These are phyloP conservation scores for Ammodytes marinus DNA, from an alignment of 2,113 vertebrate genomes.

Conservation along the genomic window DNA sequence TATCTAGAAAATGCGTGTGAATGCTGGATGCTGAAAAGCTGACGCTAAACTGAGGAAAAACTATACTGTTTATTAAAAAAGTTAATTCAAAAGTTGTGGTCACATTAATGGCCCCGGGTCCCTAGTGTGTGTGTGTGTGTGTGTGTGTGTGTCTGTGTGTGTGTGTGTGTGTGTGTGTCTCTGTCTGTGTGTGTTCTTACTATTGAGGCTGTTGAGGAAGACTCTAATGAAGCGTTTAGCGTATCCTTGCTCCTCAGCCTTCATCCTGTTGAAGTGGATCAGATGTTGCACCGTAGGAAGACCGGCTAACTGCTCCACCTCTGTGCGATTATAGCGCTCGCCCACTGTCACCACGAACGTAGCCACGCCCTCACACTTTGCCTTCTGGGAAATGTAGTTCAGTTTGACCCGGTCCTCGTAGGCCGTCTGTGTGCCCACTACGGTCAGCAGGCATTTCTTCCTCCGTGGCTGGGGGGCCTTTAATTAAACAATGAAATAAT, in stretches of 20 bases:
- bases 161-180: not conserved
- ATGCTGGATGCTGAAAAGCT: too few species aligned
- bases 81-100: too few species aligned
- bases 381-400: conserved; percentile 76
- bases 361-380: conserved; percentile 88
- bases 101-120: too few species aligned
- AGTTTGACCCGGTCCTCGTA: conserved; percentile 82
- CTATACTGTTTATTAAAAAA: too few species aligned
- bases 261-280: conserved; percentile 77
- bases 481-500: too few species aligned
- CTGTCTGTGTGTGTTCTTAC: conserved; percentile 80
- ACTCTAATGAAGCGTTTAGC: conserved; percentile 83
- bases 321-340: conserved; percentile 45
- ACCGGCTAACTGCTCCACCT: conserved; percentile 86
- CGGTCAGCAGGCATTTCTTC: conserved; percentile 80
- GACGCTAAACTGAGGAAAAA: too few species aligned
- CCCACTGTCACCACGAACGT: conserved; percentile 88
- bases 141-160: too few species aligned
- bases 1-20: too few species aligned
- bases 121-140: too few species aligned
- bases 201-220: conserved; percentile 86
- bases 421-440: conserved; percentile 85
- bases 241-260: conserved; percentile 78
- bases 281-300: conserved; percentile 86
- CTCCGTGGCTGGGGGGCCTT: conserved; percentile 67